Conservation (phyloP, 2,113 vertebrate species). For the Castor canadensis region DNA sequence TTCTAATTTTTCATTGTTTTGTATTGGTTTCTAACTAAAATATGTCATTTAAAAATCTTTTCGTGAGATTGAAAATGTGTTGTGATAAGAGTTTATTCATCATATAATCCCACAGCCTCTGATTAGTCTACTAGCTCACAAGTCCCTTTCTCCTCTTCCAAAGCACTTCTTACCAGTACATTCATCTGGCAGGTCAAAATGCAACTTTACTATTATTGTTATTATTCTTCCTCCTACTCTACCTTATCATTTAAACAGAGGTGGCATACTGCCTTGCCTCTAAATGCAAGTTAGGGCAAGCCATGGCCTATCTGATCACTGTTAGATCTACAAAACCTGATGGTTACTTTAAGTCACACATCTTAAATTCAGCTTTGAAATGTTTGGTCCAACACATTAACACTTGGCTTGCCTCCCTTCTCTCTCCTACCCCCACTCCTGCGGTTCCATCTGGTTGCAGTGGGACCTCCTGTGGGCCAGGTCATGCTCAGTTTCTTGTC, state of each 20-base stretch:
- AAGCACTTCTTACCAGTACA: not conserved
- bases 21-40: not conserved
- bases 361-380: not conserved
- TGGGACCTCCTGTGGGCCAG: not conserved
- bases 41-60: not conserved
- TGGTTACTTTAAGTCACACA: not conserved
- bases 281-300: not conserved
- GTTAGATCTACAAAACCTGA: not conserved
- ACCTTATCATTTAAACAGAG: not conserved
- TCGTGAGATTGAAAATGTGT: not conserved
- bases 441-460: not conserved
- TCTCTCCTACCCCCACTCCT: not conserved
- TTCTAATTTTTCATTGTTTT: not conserved
- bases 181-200: not conserved
- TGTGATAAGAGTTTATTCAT: not conserved
- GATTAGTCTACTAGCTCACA: no score
- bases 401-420: not conserved
- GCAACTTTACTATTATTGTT: not conserved
- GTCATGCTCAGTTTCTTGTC: not conserved
- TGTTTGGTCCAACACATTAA: not conserved
- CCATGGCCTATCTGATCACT: not conserved
- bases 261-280: not conserved
- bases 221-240: not conserved
- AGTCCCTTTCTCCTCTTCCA: not conserved
- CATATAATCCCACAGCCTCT: not conserved